Percentiles rank a stretch among this genome's conserved stretches.
Conservation (phyloP, 2,888 invertebrate genomes). For the Deilephila elpenor region DNA sequence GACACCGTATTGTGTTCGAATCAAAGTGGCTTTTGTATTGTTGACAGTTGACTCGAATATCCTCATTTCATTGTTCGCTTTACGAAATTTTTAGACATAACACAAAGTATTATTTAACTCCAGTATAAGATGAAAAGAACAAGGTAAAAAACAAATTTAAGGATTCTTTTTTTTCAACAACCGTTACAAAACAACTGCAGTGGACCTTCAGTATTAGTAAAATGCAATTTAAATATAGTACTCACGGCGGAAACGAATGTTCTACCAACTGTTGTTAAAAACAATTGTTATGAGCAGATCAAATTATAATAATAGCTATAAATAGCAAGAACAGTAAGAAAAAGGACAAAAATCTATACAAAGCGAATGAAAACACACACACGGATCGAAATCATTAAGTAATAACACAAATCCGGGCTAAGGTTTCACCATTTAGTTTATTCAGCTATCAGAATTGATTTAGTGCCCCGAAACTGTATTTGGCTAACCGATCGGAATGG, state of each 20-base stretch:
- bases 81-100: conserved; percentile 41
- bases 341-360: not conserved
- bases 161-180: no score
- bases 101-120: conserved; percentile 4
- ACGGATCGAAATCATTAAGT: not conserved
- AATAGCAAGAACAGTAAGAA: not conserved
- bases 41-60: conserved; percentile 58
- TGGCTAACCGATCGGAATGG: conserved; percentile 60
- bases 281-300: no score
- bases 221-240: no score
- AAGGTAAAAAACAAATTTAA: not conserved
- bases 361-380: not conserved
- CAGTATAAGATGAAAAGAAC: not conserved
- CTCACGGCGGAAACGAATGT: no score
- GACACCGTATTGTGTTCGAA: conserved; percentile 62
- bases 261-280: no score
- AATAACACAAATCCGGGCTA: conserved; percentile 41
- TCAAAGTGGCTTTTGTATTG: conserved; percentile 62
- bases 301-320: no score
- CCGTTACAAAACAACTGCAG: no score
- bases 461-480: conserved; percentile 57
- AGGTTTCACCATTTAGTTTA: conserved; percentile 31
- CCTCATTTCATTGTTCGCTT: conserved; percentile 47
- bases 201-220: no score
- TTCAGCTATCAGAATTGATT: conserved; percentile 52